Base-by-base conservation (phyloP, 2,797 vertebrate genomes). In the Gastrophryne carolinensis region DNA sequence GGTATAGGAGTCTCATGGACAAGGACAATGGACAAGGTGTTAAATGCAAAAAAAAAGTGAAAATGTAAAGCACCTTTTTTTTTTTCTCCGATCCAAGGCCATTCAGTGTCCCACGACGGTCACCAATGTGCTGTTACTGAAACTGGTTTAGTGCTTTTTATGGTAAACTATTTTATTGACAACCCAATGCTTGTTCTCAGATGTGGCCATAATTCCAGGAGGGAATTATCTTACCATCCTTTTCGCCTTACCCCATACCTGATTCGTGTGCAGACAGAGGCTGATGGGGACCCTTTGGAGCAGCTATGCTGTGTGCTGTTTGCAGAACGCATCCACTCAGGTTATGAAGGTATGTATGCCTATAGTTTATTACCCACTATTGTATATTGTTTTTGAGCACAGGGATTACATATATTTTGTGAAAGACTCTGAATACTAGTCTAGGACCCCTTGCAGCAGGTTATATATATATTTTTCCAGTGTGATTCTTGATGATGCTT, bases 161-260 rank as follows among this genome's bases (percentile, higher is more conserved):
- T 44, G 17, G 3, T 5, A 17, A 1, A 9, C 1, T 29, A 17
- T 2, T 24, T 4, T 13, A 29, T 10, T 69, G 3, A 32, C 30
- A 30, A 4, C 2, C 15, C 11, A 34, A 3, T 13, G 3, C 21
- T 21, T 8, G 13, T 39, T 65, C 76, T 5, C 83, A 99, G 96
- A 15, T 90, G 94, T 0, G 90, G 93, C 9, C 95, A 91, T 72
- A 91, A 89, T 79, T 89, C 87, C 23, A 83, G 89, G 75, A 89
- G 89, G 0, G 87, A 93, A 57, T 81, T 92, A 54, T 90, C 87
- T 84, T 97, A 97, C 84, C 94, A 92, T 66, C 96, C 97, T 0
- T 99, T 98, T 85, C 92, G 95, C 50, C 95, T 98, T 94, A 98
- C 95, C 0, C 96, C 97, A 2, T 98, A 98, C 79, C 90, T 94